Evolutionary conservation across 2,797 vertebrate genomes (phyloP), one percentile per base, ranked within the genome.

Genomic region (Somateria mollissima): DNA sequence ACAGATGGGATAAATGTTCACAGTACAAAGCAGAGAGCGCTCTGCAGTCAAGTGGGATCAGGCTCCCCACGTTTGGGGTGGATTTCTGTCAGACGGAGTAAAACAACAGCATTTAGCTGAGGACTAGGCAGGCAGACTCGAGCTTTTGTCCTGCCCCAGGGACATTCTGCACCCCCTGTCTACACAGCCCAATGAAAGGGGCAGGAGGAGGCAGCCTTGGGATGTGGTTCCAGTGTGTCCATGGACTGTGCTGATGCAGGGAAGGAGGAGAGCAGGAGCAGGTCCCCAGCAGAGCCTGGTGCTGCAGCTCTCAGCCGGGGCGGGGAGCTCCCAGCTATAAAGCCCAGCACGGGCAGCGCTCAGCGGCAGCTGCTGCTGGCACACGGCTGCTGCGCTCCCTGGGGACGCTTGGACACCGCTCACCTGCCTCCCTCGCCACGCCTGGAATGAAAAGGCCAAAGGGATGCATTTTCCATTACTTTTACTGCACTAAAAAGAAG

Each of bases 281-380:
- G 36, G 5, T 30, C 10, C 28, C 19, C 79, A 45, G 10, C 19
- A 58, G 41, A 73, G 39, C 4, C 8, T 58, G 24, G 7, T 64
- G 0, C 5, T 13, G 21, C n/a, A 60, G 36, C 53, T 30, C 37
- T 2, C 51, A 53, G 51, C 51, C 27, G 3, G 27, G 51, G 51
- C 25, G 77, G 91, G 93, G 79, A 91, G 82, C 90, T 79, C 82
- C 41, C 58, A 57, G 56, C 11, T 87, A 96, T 94, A 97, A 95
- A 96, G 74, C 60, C 69, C 94, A 17, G 53, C 8, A 69, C 1
- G 10, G 80, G 64, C 15, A 11, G 39, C 14, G 28, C 62, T 39
- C 37, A n/a, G 27, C 2, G 2, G 57, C 76, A 73, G 60, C 51
- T 18, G 2, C 22, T 3, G 4, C 75, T 1, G 1, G 37, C 75